A percentile compares a stretch with the other conserved stretches of the same genome.
These are phyloP conservation scores for Cyclina sinensis DNA, from an alignment of 1,140 invertebrate genomes.

Conservation along the genomic window DNA sequence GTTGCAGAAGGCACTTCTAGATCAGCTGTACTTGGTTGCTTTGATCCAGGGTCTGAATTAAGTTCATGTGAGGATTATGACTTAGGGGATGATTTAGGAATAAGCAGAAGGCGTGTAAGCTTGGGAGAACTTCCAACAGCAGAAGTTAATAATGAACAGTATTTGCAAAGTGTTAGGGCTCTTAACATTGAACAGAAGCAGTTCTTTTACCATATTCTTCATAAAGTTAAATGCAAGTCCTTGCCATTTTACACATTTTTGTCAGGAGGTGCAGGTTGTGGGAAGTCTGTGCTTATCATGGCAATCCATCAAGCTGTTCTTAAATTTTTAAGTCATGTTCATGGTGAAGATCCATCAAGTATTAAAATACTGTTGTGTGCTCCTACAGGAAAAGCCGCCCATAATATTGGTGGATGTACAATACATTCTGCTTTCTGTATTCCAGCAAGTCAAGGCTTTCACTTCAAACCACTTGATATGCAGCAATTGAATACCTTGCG, in stretches of 20 bases:
- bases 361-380: too few relatives aligned
- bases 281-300: constrained; percentile 38
- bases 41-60: background rate
- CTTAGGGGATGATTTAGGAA: constrained; percentile 1
- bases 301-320: constrained; percentile 52
- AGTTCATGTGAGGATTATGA: background rate
- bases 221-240: background rate
- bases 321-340: constrained; percentile 30
- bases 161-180: background rate
- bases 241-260: constrained; percentile 38
- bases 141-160: constrained; percentile 2
- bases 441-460: constrained; percentile 62
- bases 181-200: too few relatives aligned
- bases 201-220: too few relatives aligned
- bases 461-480: constrained; percentile 68
- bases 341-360: background rate
- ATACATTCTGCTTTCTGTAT: too few relatives aligned
- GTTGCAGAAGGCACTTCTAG: too few relatives aligned
- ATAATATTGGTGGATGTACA: too few relatives aligned
- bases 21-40: background rate
- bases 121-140: background rate
- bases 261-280: constrained; percentile 65
- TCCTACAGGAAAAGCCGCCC: too few relatives aligned
- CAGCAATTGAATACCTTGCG: too few relatives aligned
- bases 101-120: background rate